A percentile compares a stretch with the other conserved stretches of the same genome.
These are phyloP conservation scores for Lithophane semibrunnea DNA, from an alignment of 2,888 invertebrate species.

Conservation along the genomic window DNA sequence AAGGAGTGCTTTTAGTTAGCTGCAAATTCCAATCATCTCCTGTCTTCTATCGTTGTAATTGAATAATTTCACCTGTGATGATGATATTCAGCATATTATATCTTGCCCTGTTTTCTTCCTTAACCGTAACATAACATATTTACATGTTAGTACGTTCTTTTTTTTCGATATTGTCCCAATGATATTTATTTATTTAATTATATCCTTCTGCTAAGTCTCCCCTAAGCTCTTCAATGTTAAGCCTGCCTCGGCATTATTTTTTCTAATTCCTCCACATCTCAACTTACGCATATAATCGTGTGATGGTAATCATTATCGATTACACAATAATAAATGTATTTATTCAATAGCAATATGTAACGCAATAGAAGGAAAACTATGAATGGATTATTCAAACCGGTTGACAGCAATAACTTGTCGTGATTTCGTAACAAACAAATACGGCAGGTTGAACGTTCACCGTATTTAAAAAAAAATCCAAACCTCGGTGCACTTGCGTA, in stretches of 20 bases:
- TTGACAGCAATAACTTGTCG: conserved; percentile 12
- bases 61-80: not conserved
- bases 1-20: not conserved
- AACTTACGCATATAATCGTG: not conserved
- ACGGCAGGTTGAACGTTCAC: conserved; percentile 24
- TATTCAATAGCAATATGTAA: not conserved
- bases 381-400: conserved; percentile 11
- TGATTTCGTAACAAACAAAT: conserved; percentile 12
- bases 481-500: not conserved
- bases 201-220: not conserved
- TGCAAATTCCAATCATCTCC: not conserved
- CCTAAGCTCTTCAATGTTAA: not conserved
- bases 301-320: too few species aligned
- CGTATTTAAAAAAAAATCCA: not conserved
- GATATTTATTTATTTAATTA: too few species aligned
- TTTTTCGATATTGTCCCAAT: not conserved
- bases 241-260: not conserved
- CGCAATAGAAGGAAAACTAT: not conserved
- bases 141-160: not conserved
- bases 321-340: too few species aligned
- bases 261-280: not conserved
- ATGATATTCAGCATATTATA: not conserved
- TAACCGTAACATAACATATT: too few species aligned
- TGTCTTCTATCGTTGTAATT: not conserved
- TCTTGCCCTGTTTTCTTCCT: not conserved